Evolutionary conservation across 2,113 vertebrate genomes (phyloP).

Genomic region (Tragelaphus scriptus): DNA sequence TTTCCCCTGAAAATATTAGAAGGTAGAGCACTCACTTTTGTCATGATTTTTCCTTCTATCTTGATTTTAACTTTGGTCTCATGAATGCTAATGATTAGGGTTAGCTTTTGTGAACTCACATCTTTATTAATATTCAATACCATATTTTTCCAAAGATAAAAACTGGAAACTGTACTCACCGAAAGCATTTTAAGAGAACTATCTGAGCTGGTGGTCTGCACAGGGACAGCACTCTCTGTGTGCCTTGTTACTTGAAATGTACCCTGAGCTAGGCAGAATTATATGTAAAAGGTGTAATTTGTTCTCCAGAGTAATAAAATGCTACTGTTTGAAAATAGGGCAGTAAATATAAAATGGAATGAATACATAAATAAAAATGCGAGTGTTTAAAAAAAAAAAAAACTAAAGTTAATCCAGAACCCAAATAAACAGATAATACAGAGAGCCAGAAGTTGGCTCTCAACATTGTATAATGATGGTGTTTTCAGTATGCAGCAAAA

Average conservation of each 20-base stretch:
- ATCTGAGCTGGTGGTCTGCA: background rate
- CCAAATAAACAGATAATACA: background rate
- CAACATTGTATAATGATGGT: background rate
- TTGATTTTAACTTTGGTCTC: slow-evolving; percentile 31
- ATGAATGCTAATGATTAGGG: slow-evolving; percentile 4
- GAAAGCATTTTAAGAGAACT: background rate
- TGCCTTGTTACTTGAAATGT: background rate
- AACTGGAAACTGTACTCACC: background rate
- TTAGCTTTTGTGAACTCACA: background rate
- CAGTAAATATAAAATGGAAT: background rate
- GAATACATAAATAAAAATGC: background rate
- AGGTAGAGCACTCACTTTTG: background rate
- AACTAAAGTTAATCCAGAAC: background rate
- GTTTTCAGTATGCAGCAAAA: background rate
- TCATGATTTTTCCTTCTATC: slow-evolving; percentile 5
- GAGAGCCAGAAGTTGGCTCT: background rate
- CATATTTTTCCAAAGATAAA: background rate
- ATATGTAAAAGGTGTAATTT: background rate
- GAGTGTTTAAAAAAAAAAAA: background rate
- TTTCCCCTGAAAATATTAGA: background rate
- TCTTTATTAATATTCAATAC: slow-evolving; percentile 27
- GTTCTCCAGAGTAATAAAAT: slow-evolving; percentile 12
- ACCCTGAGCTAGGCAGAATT: background rate
- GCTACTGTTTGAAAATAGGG: background rate
- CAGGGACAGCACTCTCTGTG: background rate